Evolutionary conservation across 2,888 invertebrate species (phyloP), one percentile per base, ranked within the genome.

Genomic region (Ferdinandea cuprea): DNA sequence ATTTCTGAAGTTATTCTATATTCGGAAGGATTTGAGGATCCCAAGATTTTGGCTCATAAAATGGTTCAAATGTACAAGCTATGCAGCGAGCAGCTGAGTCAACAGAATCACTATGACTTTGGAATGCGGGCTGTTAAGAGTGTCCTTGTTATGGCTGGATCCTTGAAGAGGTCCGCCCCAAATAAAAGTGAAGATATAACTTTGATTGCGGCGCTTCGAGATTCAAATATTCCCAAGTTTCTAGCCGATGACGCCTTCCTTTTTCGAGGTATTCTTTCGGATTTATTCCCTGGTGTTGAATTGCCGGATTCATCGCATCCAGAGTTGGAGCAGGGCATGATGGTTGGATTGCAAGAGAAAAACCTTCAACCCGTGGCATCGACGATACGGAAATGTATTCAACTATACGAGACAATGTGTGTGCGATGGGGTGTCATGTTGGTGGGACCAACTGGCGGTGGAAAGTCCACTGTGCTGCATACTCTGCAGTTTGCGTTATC

Each of bases 61-160:
- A 97, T 97, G 97, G 96, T 96, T 0, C 95, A 97, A 89, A 96
- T 97, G 96, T 97, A 97, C 91, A 97, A 97, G 87, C 91, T 97
- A 4, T 97, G 97, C 87, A 96, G 96, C 87, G 97, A 98, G 88
- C 97, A 97, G 89, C 92, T 98, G 1, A 97, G 97, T 0, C 96
- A 97, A 86, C 97, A 97, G 88, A 95, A 97, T 88, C 97, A 98
- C 88, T 98, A 98, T 88, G 97, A 98, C 90, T 97, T 97, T 87
- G 96, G 96, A 37, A 97, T 98, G 97, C 92, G 98, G 85, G 98
- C 98, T 0, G 97, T 98, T 0, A 98, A 98, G 89, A 97, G 96
- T 88, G 97, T 98, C 1, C 91, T 98, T 87, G 97, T 97, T 1
- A 97, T 97, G 97, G 98, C 98, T 0, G 98, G 98, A 0, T 94